Conservation (phyloP, 2,888 invertebrate genomes). For the Flexamia atlantica region DNA sequence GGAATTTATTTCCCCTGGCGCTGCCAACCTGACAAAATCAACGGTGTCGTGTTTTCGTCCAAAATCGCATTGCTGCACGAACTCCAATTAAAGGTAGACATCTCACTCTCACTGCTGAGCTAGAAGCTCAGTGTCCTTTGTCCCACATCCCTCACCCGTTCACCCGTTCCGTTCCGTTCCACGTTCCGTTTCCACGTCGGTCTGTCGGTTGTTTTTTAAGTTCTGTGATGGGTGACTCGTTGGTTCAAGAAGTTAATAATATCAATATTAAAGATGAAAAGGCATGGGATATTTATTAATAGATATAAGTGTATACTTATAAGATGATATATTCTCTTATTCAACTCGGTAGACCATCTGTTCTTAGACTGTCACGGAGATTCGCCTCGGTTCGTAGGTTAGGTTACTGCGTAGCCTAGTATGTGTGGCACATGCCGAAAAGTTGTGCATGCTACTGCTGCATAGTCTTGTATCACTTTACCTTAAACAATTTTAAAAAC, state of each 20-base stretch:
- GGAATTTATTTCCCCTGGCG: no score
- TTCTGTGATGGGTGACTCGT: background rate
- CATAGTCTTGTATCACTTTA: background rate
- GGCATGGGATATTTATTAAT: slow-evolving; percentile 57
- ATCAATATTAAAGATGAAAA: slow-evolving; percentile 54
- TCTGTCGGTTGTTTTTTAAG: background rate
- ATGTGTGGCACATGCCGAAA: slow-evolving; percentile 50
- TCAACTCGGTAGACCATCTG: slow-evolving; percentile 13
- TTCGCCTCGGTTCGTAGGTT: slow-evolving; percentile 61
- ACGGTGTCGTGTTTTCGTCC: no score
- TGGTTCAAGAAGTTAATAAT: slow-evolving; percentile 29
- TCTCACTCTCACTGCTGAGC: no score
- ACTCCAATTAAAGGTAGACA: no score
- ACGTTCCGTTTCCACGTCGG: no score
- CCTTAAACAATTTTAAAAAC: background rate
- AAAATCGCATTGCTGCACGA: no score
- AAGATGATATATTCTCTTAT: slow-evolving; percentile 42
- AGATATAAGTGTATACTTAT: slow-evolving; percentile 40
- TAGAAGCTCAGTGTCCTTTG: no score
- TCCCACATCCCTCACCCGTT: no score
- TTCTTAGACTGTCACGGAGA: slow-evolving; percentile 36
- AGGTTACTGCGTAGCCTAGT: slow-evolving; percentile 46
- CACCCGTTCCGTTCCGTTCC: no score
- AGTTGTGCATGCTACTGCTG: slow-evolving; percentile 55
- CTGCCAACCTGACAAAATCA: no score